Evolutionary conservation across 2,113 vertebrate genomes (phyloP).

Genomic region (Panthera uncia): DNA sequence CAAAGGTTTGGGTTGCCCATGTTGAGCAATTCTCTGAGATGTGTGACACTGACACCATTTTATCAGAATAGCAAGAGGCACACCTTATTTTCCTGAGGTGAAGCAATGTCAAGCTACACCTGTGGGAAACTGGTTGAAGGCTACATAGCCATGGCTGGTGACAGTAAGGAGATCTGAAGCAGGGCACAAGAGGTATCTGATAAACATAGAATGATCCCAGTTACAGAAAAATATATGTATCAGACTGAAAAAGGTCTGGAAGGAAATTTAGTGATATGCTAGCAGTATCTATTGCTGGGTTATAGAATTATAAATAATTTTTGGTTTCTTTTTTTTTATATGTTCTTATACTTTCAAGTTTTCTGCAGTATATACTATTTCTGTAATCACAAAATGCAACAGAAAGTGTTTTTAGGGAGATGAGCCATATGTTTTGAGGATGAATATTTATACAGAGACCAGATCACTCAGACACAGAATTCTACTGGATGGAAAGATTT

Average conservation of each 20-base stretch:
- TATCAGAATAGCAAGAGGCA: not conserved
- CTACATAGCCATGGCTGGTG: not conserved
- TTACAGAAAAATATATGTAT: not conserved
- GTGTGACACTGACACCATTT: not conserved
- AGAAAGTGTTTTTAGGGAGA: constrained; percentile 28
- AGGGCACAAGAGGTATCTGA: not conserved
- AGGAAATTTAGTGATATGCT: not conserved
- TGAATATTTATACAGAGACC: not conserved
- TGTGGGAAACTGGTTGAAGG: not conserved
- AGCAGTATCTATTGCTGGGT: not conserved
- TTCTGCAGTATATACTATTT: not conserved
- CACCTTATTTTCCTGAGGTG: rapidly evolving
- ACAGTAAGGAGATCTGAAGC: not conserved
- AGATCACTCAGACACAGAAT: not conserved
- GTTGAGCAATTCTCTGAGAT: not conserved
- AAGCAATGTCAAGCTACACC: not conserved
- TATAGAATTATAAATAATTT: not conserved
- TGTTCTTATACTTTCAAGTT: not conserved
- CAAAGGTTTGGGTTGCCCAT: not conserved
- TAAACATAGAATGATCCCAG: not conserved
- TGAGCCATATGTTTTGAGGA: not conserved
- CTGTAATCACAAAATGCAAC: not conserved
- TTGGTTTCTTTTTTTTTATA: not conserved
- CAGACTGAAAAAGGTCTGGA: not conserved
- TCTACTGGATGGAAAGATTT: not conserved